Base-by-base conservation (phyloP, 1,140 invertebrate species). In the Aphaenogaster rudis region DNA sequence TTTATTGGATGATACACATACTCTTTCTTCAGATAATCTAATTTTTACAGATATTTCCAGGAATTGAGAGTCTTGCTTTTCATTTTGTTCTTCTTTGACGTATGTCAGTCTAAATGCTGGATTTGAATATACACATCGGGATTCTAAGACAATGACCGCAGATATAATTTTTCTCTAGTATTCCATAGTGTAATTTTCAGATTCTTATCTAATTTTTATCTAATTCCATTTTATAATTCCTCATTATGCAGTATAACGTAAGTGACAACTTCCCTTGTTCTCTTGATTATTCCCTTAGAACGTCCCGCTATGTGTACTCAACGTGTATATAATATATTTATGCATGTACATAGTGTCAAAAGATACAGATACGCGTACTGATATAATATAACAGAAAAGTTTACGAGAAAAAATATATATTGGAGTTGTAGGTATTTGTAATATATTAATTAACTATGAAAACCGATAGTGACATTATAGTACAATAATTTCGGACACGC, bases 341-440 rank as follows among this genome's bases (percentile, higher is more conserved):
- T 90, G 78, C 63, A 90, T 84, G 72, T 85, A 87, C 39, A 80
- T 88, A 90, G 54, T 76, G 67, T 84, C 33, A 67, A 88, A 79
- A 48, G 28, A 54, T 61, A 88, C 64, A 64, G 42, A 17, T 67
- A 67, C 17, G 11, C 36, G 42, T 78, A 66, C 8, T 21, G 36
- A 28, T 48, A 50, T 69, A 50, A 33, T 59, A 48, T 59, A 39
- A 59, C 39, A 50, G 21, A 78, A 69, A 28, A 82, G 36, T 86
- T 63, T 71, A 64, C 8, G 59, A 87, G 28, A 50, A 69, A 81
- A 71, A 63, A 59, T 28, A 86, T 81, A 87, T 82, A 71, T 66
- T 63, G 64, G 28, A 81, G 66, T 15, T 88, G 50, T 88, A 81
- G 61, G 50, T 78, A 88, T 86, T 74, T 88, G 72, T 88, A 88